Conservation (phyloP, 2,888 invertebrate genomes). For the Acleris emargana region DNA sequence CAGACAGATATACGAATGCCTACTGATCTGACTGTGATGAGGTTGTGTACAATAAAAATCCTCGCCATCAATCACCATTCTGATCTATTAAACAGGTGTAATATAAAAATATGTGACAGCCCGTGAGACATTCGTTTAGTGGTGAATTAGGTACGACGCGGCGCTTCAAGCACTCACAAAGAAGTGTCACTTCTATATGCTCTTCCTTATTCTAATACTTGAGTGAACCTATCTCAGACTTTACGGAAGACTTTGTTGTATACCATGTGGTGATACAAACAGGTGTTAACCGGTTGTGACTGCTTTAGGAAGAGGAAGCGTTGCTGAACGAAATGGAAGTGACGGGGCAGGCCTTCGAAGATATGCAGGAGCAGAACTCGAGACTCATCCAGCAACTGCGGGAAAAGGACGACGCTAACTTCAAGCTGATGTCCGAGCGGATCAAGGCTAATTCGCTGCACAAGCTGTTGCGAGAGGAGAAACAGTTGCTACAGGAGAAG, state of each 20-base stretch:
- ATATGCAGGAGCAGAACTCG: conserved; percentile 99
- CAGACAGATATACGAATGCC: too few relatives aligned
- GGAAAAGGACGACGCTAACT: conserved; percentile 99
- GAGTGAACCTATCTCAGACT: too few relatives aligned
- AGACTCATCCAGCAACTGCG: conserved; percentile 96
- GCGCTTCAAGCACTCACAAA: too few relatives aligned
- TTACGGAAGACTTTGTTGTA: neutral
- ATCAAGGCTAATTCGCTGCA: conserved; percentile 98
- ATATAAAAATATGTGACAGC: too few relatives aligned
- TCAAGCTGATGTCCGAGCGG: conserved; percentile 98
- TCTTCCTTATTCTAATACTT: too few relatives aligned
- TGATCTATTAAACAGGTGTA: too few relatives aligned
- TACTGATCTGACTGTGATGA: too few relatives aligned
- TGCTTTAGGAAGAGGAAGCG: conserved; percentile 94
- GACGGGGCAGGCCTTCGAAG: conserved; percentile 99
- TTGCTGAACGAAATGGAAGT: conserved; percentile 99
- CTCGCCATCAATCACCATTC: too few relatives aligned
- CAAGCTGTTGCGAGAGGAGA: conserved; percentile 96
- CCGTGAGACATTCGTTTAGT: too few relatives aligned
- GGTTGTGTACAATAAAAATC: too few relatives aligned
- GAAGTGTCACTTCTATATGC: conserved; percentile 6
- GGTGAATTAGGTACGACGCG: too few relatives aligned
- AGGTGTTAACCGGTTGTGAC: neutral
- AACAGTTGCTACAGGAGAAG: conserved; percentile 96
- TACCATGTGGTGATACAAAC: neutral